phyloP scores from a whole-genome alignment of 2,888 invertebrate genomes.

The Ceratothoa steindachneri region DNA sequence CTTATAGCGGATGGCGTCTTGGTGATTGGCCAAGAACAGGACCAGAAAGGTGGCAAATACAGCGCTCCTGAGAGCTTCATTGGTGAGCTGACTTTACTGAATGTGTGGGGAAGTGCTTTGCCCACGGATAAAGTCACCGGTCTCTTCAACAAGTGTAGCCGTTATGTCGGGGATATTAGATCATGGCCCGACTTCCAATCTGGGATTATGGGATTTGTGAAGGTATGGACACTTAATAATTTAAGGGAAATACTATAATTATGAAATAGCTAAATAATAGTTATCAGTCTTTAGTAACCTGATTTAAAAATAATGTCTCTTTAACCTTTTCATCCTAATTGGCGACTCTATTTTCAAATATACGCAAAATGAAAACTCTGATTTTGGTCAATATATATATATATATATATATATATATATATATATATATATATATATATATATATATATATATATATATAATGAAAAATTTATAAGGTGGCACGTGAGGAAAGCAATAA shows the following conservation, averaged over 20 bases:
- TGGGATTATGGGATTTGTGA: constrained; percentile 59
- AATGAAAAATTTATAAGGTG: no score
- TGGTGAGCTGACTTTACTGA: constrained; percentile 62
- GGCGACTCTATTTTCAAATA: no score
- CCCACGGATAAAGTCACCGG: constrained; percentile 54
- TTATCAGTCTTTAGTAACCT: no score
- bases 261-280: no score
- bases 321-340: no score
- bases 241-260: no score
- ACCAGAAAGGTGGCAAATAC: constrained; percentile 61
- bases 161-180: constrained; percentile 59
- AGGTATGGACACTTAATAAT: constrained; percentile 54
- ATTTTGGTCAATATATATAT: no score
- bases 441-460: no score
- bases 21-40: constrained; percentile 68
- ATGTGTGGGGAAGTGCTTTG: constrained; percentile 61
- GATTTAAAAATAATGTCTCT: no score
- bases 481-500: no score
- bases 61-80: constrained; percentile 65
- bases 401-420: background rate
- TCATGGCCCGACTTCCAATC: constrained; percentile 63
- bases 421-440: background rate
- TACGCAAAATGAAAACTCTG: no score
- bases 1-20: constrained; percentile 60
- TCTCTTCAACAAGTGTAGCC: constrained; percentile 52